phyloP scores from a whole-genome alignment of 2,797 vertebrate species.

The Liasis olivaceus region DNA sequence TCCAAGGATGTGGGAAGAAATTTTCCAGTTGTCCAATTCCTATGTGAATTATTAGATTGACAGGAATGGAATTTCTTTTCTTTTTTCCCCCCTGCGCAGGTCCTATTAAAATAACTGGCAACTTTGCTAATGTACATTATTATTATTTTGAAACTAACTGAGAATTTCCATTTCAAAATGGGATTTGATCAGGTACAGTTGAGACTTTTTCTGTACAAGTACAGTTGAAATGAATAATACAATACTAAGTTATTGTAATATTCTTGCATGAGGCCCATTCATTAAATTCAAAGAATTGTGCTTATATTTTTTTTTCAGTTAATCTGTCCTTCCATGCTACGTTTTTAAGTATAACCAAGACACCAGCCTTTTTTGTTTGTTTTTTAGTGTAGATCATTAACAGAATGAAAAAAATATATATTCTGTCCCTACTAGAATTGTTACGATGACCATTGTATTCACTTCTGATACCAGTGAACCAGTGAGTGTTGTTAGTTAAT shows the following conservation, averaged over 20 bases:
- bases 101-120: constrained; percentile 28
- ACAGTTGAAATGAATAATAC: not conserved
- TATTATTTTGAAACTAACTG: not conserved
- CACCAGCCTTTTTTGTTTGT: constrained; percentile 42
- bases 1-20: not conserved
- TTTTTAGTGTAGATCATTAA: constrained; percentile 50
- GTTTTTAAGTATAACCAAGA: constrained; percentile 53
- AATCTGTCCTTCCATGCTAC: not conserved
- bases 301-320: not conserved
- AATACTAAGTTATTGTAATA: not conserved
- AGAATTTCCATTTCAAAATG: not conserved
- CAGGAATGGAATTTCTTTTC: constrained; percentile 20
- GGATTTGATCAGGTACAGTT: not conserved
- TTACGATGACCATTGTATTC: constrained; percentile 41
- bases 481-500: constrained; percentile 12
- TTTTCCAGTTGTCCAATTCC: not conserved
- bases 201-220: not conserved
- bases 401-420: constrained; percentile 37
- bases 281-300: not conserved
- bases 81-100: not conserved
- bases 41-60: not conserved
- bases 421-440: constrained; percentile 48
- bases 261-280: not conserved
- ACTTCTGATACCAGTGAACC: constrained; percentile 6
- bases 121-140: constrained; percentile 18